phyloP scores from a whole-genome alignment of 1,140 invertebrate genomes.

The Bombus difficillimus region DNA sequence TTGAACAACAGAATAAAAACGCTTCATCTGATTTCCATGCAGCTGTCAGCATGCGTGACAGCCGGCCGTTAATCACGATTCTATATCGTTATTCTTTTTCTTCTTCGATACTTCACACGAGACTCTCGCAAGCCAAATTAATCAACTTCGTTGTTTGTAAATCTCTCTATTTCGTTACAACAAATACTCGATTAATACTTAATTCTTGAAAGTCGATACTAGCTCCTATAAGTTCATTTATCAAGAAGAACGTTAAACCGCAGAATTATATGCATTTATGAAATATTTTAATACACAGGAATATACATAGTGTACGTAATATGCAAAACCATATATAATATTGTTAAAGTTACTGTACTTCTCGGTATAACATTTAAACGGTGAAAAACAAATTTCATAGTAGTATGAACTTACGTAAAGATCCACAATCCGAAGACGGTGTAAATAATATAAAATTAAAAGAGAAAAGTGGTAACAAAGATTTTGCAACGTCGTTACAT shows the following conservation, averaged over 20 bases:
- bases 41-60: conserved; percentile 77
- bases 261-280: neutral
- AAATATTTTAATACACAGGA: neutral
- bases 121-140: neutral
- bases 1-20: conserved; percentile 58
- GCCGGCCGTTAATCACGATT: conserved; percentile 53
- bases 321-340: too few species aligned
- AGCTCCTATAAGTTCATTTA: neutral
- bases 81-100: neutral
- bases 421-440: too few species aligned
- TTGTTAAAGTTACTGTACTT: neutral
- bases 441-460: too few species aligned
- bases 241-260: neutral
- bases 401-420: too few species aligned
- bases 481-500: neutral
- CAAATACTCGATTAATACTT: too few species aligned
- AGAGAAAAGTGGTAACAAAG: neutral
- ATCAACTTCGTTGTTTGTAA: neutral
- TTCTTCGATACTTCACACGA: conserved; percentile 11
- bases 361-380: neutral
- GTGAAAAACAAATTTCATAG: too few species aligned
- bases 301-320: too few species aligned
- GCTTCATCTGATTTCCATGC: conserved; percentile 76
- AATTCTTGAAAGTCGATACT: neutral
- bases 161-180: neutral